Base-by-base conservation (phyloP, 2,113 vertebrate species). In the Brachypteracias leptosomus region DNA sequence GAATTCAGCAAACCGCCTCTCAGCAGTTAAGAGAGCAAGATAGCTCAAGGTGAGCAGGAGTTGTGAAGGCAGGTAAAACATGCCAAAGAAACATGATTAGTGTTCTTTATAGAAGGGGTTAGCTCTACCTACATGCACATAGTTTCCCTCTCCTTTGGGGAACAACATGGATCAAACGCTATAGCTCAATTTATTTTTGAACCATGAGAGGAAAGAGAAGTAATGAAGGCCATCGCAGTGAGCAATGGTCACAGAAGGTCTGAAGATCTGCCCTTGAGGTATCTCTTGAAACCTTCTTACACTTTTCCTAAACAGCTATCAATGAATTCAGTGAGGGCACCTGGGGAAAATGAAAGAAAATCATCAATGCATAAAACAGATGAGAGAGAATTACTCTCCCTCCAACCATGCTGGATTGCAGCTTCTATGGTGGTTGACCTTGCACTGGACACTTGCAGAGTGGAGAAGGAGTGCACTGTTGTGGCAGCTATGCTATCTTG, bases 381-480 rank as follows among this genome's bases (percentile, higher is more conserved):
- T 11, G 54, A 57, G n/a, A 38, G 3, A 13, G 31, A 59, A 28
- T 29, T 82, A 9, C 8, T 70, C 14, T 85, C 10, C 26, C 16
- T 9, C 7, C 1, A 2, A 62, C 12, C 17, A 21, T 2, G 10
- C 18, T 67, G 61, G 16, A 38, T 81, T 90, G 25, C 19, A 71
- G 6, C 10, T 75, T 38, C 79, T 66, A 49, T 1, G 1, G 12
- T 29, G 42, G 40, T 15, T 73, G 85, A 85, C 24, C 47, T 62
- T 3, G 0, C 8, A 1, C 10, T 65, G 36, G 44, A 52, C 35
- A 9, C 29, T 31, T 59, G 26, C 44, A 26, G 26, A 47, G 14
- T 0, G 1, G 13, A 20, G 29, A 62, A 52, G 24, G 0, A 1
- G 2, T 13, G 49, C 33, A 35, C 44, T 3, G 0, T 33, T 1